A percentile compares a stretch with the other conserved stretches of the same genome.
Evolutionary conservation across 2,888 invertebrate species (phyloP).

Genomic region (Mylabris sibirica): DNA sequence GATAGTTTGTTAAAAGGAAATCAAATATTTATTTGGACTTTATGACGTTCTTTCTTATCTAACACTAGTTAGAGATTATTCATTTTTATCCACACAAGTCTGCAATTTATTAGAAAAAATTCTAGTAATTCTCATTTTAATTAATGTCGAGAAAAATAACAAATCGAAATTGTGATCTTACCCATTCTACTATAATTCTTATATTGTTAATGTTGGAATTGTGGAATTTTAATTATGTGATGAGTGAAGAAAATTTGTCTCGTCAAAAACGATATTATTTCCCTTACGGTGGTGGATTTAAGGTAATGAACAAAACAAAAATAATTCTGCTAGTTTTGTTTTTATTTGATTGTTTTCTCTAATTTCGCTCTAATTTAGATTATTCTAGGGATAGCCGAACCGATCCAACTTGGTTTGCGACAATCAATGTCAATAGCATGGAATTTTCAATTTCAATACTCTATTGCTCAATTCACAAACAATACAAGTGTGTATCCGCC

Average conservation of each 20-base stretch:
- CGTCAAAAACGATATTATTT: constrained; percentile 36
- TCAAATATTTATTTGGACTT: neutral
- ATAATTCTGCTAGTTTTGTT: neutral
- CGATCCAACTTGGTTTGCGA: constrained; percentile 65
- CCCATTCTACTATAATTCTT: constrained; percentile 13
- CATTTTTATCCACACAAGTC: too few species aligned
- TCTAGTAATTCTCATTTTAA: neutral
- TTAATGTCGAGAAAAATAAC: constrained; percentile 1
- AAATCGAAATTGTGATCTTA: neutral
- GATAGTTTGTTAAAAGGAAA: neutral
- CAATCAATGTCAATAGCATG: constrained; percentile 66
- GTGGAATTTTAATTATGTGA: constrained; percentile 10
- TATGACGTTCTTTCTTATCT: neutral
- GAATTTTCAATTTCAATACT: constrained; percentile 73
- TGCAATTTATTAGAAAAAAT: neutral
- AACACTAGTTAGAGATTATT: too few species aligned
- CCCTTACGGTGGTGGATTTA: constrained; percentile 51
- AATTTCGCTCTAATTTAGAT: constrained; percentile 61
- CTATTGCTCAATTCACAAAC: constrained; percentile 47
- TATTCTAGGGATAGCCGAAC: constrained; percentile 67
- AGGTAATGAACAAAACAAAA: constrained; percentile 41
- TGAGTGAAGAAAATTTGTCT: constrained; percentile 15
- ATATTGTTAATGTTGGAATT: constrained; percentile 13
- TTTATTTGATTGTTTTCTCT: neutral
- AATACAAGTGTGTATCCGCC: constrained; percentile 50